Evolutionary conservation across 2,113 vertebrate genomes (phyloP), one percentile per base, ranked within the genome.

Genomic region (Carettochelys insculpta): DNA sequence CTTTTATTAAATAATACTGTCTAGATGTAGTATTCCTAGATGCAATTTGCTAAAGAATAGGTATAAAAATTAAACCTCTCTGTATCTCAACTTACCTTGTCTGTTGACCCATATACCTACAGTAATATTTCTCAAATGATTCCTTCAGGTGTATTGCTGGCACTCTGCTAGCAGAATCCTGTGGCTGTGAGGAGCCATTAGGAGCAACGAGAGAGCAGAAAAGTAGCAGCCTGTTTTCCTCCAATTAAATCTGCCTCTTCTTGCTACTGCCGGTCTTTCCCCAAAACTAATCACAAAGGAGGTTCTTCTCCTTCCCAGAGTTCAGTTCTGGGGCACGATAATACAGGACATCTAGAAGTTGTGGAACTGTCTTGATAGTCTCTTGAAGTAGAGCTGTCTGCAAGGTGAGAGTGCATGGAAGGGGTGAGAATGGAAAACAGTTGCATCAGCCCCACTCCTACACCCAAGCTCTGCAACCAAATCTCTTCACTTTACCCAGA

Each of bases 241-340:
- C n/a, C 24, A 31, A 1, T 14, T 38, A 3, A 17, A 56, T 50
- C 13, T 25, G 10, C 68, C n/a, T 5, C 29, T 6, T 0, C 76
- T 68, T 19, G 50, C 54, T 29, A 27, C 19, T 68, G 34, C 65
- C 45, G 17, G 10, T 25, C 71, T 24, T 22, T 82, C n/a, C 77
- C 83, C 8, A 25, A 45, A 38, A 13, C 29, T 19, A 0, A 29
- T 17, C 43, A 58, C 27, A 58, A 6, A 29, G 29, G 54, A 58
- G 54, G 5, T 58, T 71, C 16, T 45, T 43, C 76, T 9, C 0
- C 58, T 29, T 27, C 29, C 56, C 31, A 22, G 68, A 31, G 12
- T 3, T 45, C 38, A 47, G 29, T 25, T 58, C 85, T 86, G 20
- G 58, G 50, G 25, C 11, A 58, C 9, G 54, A 58, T 58, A 58